These are phyloP conservation scores for Mobula hypostoma DNA, from an alignment of 2,113 vertebrate species.

Conservation along the genomic window DNA sequence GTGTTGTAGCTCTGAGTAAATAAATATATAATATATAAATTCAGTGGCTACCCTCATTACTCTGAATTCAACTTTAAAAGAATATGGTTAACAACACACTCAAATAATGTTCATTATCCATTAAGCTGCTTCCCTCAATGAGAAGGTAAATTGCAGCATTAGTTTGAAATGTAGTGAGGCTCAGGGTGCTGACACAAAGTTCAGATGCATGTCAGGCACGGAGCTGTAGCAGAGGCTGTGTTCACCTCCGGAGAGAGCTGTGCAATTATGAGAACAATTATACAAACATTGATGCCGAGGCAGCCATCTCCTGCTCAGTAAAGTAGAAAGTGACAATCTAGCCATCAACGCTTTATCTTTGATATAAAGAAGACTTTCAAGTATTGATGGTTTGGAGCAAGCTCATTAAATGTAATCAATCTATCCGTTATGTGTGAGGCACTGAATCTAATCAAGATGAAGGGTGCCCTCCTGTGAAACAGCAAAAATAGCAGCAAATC, in stretches of 20 bases:
- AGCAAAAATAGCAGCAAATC: background rate
- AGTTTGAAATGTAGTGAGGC: slow-evolving; percentile 38
- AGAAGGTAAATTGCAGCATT: slow-evolving; percentile 40
- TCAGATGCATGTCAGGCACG: slow-evolving; percentile 38
- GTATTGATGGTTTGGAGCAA: slow-evolving; percentile 48
- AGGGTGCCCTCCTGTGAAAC: slow-evolving; percentile 41
- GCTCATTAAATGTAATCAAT: slow-evolving; percentile 53
- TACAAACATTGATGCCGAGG: slow-evolving; percentile 45
- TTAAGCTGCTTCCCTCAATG: slow-evolving; percentile 8
- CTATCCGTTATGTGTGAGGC: slow-evolving; percentile 46
- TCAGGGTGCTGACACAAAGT: slow-evolving; percentile 35
- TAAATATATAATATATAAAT: too few relatives aligned
- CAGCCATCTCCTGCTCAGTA: slow-evolving; percentile 39
- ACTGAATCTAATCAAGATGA: slow-evolving; percentile 40
- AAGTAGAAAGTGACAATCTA: slow-evolving; percentile 45
- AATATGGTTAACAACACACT: background rate
- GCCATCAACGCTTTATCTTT: slow-evolving; percentile 45
- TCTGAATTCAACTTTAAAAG: background rate
- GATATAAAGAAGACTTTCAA: slow-evolving; percentile 47
- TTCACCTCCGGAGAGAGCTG: slow-evolving; percentile 43
- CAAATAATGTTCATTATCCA: background rate
- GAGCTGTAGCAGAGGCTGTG: slow-evolving; percentile 32
- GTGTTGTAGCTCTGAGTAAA: too few relatives aligned
- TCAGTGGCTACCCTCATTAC: background rate
- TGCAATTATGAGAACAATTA: slow-evolving; percentile 53